Conservation (phyloP, 2,888 invertebrate genomes). For the Sussaba pulchella region DNA sequence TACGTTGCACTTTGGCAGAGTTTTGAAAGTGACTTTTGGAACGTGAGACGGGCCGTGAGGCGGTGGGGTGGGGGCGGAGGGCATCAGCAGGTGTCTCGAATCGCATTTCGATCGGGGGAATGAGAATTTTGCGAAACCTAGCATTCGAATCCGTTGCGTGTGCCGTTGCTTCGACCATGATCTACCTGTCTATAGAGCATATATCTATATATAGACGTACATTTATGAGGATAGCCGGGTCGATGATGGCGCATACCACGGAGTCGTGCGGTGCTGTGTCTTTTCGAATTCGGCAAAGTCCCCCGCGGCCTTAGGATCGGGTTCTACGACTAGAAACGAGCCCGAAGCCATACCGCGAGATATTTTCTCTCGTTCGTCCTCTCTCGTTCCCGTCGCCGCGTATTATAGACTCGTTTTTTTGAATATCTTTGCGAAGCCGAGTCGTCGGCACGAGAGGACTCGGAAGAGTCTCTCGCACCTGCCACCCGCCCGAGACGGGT, state of each 20-base stretch:
- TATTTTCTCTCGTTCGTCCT: not conserved
- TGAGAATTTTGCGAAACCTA: slow-evolving; percentile 65
- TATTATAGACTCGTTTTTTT: slow-evolving; percentile 67
- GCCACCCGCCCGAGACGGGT: slow-evolving; percentile 68
- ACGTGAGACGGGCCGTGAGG: slow-evolving; percentile 25
- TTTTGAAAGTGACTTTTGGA: slow-evolving; percentile 48
- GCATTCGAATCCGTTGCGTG: slow-evolving; percentile 70
- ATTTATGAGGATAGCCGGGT: slow-evolving; percentile 67
- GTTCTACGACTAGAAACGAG: slow-evolving; percentile 27
- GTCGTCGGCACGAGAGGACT: slow-evolving; percentile 32
- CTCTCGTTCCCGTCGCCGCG: slow-evolving; percentile 15
- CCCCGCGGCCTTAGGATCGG: slow-evolving; percentile 39
- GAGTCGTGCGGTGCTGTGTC: slow-evolving; percentile 40
- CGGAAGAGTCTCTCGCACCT: slow-evolving; percentile 70
- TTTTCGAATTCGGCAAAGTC: slow-evolving; percentile 34
- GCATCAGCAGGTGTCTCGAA: slow-evolving; percentile 61
- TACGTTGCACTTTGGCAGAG: slow-evolving; percentile 49
- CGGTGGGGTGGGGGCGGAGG: not conserved
- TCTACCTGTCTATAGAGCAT: slow-evolving; percentile 64
- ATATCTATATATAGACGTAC: too few relatives aligned
- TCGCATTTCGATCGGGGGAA: slow-evolving; percentile 3
- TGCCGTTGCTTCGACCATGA: slow-evolving; percentile 54
- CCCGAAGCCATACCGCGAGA: too few relatives aligned
- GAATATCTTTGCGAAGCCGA: slow-evolving; percentile 67
- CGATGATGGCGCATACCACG: not conserved